phyloP scores from a whole-genome alignment of 2,113 vertebrate genomes.

The Brachypodius melanocephalos region DNA sequence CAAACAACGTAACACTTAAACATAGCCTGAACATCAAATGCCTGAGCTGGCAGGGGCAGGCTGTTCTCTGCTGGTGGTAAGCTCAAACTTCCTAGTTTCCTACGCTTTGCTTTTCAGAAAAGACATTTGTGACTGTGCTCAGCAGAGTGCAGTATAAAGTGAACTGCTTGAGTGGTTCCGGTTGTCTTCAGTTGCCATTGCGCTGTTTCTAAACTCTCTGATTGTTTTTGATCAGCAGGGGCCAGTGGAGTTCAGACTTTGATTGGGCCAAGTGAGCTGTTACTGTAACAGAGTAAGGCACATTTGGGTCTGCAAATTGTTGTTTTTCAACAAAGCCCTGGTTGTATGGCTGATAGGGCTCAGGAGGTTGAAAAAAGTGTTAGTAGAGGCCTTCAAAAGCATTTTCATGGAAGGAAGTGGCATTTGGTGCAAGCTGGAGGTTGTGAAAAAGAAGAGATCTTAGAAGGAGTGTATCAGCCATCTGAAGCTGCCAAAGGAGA shows the following conservation, averaged over 20 bases:
- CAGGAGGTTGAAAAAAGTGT: not conserved
- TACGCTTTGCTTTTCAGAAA: not conserved
- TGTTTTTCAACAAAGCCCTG: not conserved
- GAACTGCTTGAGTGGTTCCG: rapidly evolving
- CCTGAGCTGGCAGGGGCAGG: not conserved
- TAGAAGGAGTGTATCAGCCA: no score
- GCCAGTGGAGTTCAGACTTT: not conserved
- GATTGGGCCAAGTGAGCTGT: not conserved
- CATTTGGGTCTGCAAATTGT: not conserved
- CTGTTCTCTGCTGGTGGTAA: not conserved
- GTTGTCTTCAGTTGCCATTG: not conserved
- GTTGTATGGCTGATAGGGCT: not conserved
- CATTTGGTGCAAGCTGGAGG: not conserved
- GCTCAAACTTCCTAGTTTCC: not conserved
- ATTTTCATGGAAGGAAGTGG: not conserved
- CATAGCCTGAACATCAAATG: not conserved
- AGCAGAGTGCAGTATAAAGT: not conserved
- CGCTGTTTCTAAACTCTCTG: not conserved
- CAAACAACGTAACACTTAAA: not conserved
- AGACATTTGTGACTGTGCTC: not conserved
- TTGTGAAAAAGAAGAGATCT: not conserved
- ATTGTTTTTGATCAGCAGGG: not conserved
- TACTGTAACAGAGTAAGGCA: not conserved
- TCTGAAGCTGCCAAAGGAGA: not conserved
- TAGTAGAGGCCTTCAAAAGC: not conserved